Evolutionary conservation across 2,888 invertebrate genomes (phyloP).

Genomic region (Marasmarcha lunaedactyla): DNA sequence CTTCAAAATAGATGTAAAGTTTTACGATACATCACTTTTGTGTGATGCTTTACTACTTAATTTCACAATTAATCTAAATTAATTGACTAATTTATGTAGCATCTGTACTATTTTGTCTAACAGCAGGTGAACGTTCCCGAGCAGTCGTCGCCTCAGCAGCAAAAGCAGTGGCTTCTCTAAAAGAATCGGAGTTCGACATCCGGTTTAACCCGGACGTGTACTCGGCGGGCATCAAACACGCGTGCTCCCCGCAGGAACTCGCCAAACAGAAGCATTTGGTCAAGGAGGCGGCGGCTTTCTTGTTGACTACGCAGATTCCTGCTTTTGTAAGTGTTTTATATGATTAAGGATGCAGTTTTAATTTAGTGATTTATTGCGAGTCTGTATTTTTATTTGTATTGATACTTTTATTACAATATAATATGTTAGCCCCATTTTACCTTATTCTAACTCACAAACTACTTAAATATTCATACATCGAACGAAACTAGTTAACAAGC

Average conservation of each 20-base stretch:
- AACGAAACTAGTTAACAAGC: too few species aligned
- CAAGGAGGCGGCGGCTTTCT: constrained; percentile 95
- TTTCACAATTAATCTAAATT: too few species aligned
- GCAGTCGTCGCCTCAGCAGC: constrained; percentile 92
- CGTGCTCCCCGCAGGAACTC: constrained; percentile 75
- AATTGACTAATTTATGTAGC: too few species aligned
- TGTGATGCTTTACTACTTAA: too few species aligned
- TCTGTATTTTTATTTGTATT: too few species aligned
- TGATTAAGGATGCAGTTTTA: background rate
- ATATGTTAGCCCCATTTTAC: too few species aligned
- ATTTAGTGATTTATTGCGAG: background rate
- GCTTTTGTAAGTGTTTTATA: constrained; percentile 80
- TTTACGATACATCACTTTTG: too few species aligned
- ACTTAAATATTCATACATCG: too few species aligned
- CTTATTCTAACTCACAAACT: too few species aligned
- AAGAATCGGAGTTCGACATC: constrained; percentile 96
- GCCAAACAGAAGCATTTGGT: constrained; percentile 90
- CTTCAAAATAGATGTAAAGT: too few species aligned
- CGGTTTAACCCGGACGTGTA: constrained; percentile 99
- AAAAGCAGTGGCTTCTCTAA: constrained; percentile 91
- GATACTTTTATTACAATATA: too few species aligned
- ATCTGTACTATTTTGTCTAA: too few species aligned
- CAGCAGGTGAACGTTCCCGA: constrained; percentile 83
- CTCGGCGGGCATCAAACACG: constrained; percentile 92
- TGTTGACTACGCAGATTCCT: constrained; percentile 94